These are phyloP conservation scores for Eumerus sabulonum DNA, from an alignment of 2,888 invertebrate species.

Conservation along the genomic window DNA sequence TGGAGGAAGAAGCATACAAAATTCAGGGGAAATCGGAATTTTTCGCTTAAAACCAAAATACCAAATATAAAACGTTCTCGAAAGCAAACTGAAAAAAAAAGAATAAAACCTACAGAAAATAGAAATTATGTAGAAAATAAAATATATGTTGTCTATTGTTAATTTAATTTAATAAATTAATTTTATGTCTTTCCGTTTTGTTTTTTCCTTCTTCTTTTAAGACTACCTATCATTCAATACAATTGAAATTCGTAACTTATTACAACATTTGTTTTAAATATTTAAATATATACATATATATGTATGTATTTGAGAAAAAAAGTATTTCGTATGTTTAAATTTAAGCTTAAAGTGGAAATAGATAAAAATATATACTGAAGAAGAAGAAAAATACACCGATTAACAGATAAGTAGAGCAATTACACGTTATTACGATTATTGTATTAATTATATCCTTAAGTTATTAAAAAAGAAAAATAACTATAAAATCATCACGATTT, in stretches of 20 bases:
- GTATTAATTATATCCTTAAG: constrained; percentile 8
- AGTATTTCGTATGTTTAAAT: constrained; percentile 30
- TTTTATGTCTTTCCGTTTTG: constrained; percentile 24
- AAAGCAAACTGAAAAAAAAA: constrained; percentile 21
- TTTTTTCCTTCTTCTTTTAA: no score
- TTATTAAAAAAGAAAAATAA: constrained; percentile 7
- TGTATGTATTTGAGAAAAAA: no score
- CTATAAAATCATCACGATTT: not conserved
- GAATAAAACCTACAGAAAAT: constrained; percentile 44
- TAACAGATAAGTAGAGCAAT: constrained; percentile 63
- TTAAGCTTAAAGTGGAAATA: constrained; percentile 33
- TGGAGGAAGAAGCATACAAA: constrained; percentile 94
- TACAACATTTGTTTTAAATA: no score
- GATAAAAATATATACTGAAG: constrained; percentile 35
- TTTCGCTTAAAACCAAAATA: constrained; percentile 85
- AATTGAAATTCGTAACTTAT: no score
- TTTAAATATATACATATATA: not conserved
- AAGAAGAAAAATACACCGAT: constrained; percentile 61
- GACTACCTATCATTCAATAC: no score
- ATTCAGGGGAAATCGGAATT: constrained; percentile 93
- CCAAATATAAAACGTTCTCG: no score
- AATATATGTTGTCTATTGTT: constrained; percentile 71
- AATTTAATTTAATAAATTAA: constrained; percentile 41
- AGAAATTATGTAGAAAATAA: constrained; percentile 57
- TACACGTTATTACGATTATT: constrained; percentile 30